phyloP scores from a whole-genome alignment of 2,113 vertebrate species.

The Hystrix brachyura region DNA sequence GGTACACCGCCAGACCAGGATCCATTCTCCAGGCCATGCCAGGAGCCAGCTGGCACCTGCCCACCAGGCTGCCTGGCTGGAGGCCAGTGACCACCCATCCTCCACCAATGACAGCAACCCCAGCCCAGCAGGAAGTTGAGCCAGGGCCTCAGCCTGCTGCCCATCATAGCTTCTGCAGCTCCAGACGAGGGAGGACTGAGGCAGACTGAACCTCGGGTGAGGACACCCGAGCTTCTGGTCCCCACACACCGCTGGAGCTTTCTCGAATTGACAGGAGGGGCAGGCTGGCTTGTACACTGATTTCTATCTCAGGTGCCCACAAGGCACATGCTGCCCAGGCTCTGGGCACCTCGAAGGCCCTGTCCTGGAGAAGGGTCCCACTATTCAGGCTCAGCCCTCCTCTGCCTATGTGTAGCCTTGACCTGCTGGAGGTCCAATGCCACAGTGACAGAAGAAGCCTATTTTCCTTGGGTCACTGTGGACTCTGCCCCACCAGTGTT shows the following conservation, averaged over 20 bases:
- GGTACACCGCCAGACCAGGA: background rate
- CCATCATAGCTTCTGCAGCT: background rate
- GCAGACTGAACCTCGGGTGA: background rate
- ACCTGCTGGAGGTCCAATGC: background rate
- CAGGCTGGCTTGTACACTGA: background rate
- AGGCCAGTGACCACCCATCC: constrained; percentile 33
- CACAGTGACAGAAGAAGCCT: background rate
- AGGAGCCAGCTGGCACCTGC: constrained; percentile 65
- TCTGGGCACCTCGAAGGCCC: background rate
- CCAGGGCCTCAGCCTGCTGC: background rate
- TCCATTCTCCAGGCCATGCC: constrained; percentile 55
- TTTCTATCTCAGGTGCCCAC: background rate
- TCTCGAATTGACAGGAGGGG: background rate
- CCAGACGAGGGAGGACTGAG: background rate
- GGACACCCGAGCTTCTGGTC: background rate
- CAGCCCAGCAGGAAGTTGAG: background rate
- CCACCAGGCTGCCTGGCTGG: constrained; percentile 56
- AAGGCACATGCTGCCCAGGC: background rate
- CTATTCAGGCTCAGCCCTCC: background rate
- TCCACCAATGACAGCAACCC: constrained; percentile 26
- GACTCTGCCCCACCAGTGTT: background rate
- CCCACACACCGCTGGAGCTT: background rate
- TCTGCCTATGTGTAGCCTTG: background rate
- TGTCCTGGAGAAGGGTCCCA: background rate
- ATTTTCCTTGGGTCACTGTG: background rate